A percentile compares a stretch with the other conserved stretches of the same genome.
These are phyloP conservation scores for Pluvialis apricaria DNA, from an alignment of 2,113 vertebrate species.

Conservation along the genomic window DNA sequence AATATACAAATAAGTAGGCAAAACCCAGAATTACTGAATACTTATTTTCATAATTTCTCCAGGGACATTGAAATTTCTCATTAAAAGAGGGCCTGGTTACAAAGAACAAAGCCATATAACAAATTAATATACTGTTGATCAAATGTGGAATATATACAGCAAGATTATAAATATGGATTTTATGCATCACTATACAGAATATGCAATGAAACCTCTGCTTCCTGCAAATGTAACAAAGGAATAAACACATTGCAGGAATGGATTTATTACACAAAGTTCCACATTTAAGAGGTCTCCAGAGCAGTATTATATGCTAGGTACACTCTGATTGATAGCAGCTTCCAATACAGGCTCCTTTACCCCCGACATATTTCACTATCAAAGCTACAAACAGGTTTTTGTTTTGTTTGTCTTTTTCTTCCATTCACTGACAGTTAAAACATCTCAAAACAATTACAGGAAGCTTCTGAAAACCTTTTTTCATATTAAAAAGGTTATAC, in stretches of 20 bases:
- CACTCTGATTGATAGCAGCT: conserved; percentile 20
- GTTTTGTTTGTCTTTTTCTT: not conserved
- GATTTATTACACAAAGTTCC: conserved; percentile 22
- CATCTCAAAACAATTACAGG: not conserved
- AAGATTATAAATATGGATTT: conserved; percentile 13
- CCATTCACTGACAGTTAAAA: not conserved
- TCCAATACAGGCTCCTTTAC: not conserved
- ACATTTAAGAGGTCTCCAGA: conserved; percentile 43
- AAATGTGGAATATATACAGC: not conserved
- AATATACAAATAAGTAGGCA: not conserved
- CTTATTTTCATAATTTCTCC: not conserved
- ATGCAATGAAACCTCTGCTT: not conserved
- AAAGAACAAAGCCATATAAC: conserved; percentile 11
- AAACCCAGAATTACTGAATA: not conserved
- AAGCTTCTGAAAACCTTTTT: not conserved
- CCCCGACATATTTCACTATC: not conserved
- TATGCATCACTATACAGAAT: not conserved
- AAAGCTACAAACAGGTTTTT: not conserved
- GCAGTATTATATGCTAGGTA: not conserved
- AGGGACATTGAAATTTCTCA: not conserved
- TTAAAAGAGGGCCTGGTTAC: not conserved
- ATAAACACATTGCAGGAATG: conserved; percentile 5
- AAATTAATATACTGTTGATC: conserved; percentile 1
- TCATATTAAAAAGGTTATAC: not conserved
- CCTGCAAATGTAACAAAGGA: conserved; percentile 8